A percentile compares a stretch with the other conserved stretches of the same genome.
Conservation (phyloP, 2,113 vertebrate genomes). For the Cyprinodon brontotheroides region DNA sequence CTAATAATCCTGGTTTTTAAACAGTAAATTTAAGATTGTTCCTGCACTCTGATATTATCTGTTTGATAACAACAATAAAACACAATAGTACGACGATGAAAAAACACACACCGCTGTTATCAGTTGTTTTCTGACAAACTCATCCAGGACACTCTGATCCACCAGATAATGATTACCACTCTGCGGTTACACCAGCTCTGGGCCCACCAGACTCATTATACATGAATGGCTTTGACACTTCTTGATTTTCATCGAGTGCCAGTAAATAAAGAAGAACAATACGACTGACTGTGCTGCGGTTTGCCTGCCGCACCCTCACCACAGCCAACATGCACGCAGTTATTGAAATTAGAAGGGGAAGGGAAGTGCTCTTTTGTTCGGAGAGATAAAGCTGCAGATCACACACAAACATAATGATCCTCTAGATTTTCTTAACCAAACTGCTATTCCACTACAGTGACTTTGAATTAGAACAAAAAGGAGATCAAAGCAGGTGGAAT, state of each 20-base stretch:
- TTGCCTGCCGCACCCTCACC: constrained; percentile 67
- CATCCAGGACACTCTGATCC: constrained; percentile 20
- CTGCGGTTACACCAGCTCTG: constrained; percentile 42
- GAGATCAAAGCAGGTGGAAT: too few relatives aligned
- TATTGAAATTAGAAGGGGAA: constrained; percentile 83
- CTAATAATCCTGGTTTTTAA: not conserved
- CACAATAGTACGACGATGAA: not conserved
- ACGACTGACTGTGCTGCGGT: constrained; percentile 67
- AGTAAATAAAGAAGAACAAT: constrained; percentile 81
- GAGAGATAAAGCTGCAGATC: constrained; percentile 64
- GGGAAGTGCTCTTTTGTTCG: constrained; percentile 80
- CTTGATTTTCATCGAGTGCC: constrained; percentile 76
- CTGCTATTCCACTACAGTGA: not conserved
- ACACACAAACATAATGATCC: constrained; percentile 15
- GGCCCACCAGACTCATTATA: constrained; percentile 40
- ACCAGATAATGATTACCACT: constrained; percentile 39
- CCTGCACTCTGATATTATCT: not conserved
- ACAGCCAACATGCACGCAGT: constrained; percentile 55
- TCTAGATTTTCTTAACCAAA: not conserved
- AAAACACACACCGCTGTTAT: not conserved
- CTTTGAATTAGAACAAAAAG: not conserved
- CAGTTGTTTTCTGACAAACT: not conserved
- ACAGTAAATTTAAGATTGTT: not conserved
- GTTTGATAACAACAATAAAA: not conserved
- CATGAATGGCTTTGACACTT: constrained; percentile 69